Percentiles rank a stretch among this genome's conserved stretches.
Conservation (phyloP, 2,797 vertebrate species). For the Calcarius lapponicus region DNA sequence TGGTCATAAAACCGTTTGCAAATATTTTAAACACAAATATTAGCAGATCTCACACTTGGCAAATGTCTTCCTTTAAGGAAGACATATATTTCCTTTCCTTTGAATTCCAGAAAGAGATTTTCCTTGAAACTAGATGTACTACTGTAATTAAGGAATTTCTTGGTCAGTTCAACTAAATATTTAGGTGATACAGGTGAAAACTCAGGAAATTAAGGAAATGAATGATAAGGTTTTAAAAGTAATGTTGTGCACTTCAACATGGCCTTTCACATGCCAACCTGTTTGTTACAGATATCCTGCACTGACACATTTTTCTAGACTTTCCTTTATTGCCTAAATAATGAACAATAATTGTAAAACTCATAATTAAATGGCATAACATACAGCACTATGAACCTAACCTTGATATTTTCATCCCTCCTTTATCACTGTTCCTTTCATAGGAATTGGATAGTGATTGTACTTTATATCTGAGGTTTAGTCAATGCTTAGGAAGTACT, state of each 20-base stretch:
- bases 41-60: neutral
- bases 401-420: neutral
- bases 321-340: neutral
- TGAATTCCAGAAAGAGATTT: neutral
- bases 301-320: neutral
- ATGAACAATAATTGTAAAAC: neutral
- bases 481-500: neutral
- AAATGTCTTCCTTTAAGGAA: neutral
- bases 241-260: neutral
- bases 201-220: neutral
- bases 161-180: neutral
- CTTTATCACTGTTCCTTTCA: fast-evolving
- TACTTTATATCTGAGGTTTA: neutral
- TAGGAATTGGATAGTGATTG: neutral
- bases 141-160: neutral
- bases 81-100: neutral
- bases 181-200: neutral
- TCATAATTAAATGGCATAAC: neutral
- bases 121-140: neutral
- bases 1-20: slow-evolving; percentile 38
- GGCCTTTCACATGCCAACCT: neutral
- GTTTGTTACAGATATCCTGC: neutral
- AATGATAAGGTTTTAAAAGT: neutral
- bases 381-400: neutral
- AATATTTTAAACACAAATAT: slow-evolving; percentile 46